Base-by-base conservation (phyloP, 92 coral and sea anemone species). In the Desmophyllum pertusum region DNA sequence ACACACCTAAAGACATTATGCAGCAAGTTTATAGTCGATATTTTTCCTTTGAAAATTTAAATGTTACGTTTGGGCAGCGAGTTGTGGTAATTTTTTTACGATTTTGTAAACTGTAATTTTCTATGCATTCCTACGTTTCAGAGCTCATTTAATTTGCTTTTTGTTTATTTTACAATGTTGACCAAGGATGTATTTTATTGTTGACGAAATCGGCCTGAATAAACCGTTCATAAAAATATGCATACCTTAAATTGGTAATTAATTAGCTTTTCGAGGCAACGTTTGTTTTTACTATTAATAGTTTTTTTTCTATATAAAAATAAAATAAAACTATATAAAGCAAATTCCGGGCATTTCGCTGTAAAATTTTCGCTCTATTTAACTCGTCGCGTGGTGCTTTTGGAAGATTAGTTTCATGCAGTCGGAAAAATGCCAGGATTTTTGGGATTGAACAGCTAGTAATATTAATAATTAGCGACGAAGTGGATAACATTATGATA, bases 41-140 rank as follows among this genome's bases (percentile, higher is more conserved):
- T 23, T 40, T 23, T 27, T 72, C 50, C 1, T 2, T 27, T 25
- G 37, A 10, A 42, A 70, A 71, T n/a, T 42, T 41, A 70, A 40
- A 21, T 6, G 17, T 71, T 41, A 10, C n/a, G n/a, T n/a, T n/a
- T n/a, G n/a, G n/a, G n/a, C 50, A 42, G 6, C 37, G 19, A 2
- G n/a, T 17, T 72, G 0, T 1, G 77, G 10, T 4, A 15, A 38
- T 23, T 1, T 42, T 72, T 72, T n/a, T n/a, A 42, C 11, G 15
- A 39, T 11, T 33, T 52, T 19, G 35, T 30, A 18, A 75, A 15
- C 43, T 21, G 3, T 52, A 6, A 33, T 50, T 51, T 51, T 52
- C 23, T 19, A 27, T n/a, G 36, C 81, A 77, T 77, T 59, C 81
- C 81, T 59, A 27, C 40, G 71, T 77, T 77, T 77, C 14, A 77